These are phyloP conservation scores for Teleiodes luculella DNA, from an alignment of 2,888 invertebrate genomes.

Conservation along the genomic window DNA sequence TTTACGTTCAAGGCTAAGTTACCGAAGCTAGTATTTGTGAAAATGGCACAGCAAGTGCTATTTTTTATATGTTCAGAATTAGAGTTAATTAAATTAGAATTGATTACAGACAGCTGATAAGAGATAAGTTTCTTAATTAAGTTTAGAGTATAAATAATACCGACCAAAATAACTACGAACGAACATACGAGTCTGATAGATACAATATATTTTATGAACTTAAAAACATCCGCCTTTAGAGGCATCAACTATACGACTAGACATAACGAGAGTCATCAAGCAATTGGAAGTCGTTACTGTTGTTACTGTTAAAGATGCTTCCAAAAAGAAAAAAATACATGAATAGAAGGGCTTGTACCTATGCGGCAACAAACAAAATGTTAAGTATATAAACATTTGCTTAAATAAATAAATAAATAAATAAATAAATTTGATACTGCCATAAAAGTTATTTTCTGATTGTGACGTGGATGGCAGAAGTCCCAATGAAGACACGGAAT, in stretches of 20 bases:
- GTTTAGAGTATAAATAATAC: constrained; percentile 33
- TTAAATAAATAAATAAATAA: too few relatives aligned
- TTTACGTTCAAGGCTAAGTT: constrained; percentile 64
- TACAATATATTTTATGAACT: constrained; percentile 15
- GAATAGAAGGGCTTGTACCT: constrained; percentile 31
- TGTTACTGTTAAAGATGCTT: constrained; percentile 46
- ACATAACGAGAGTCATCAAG: constrained; percentile 48
- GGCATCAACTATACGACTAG: constrained; percentile 42
- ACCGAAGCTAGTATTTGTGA: constrained; percentile 28
- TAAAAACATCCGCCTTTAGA: constrained; percentile 33
- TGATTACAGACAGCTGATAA: constrained; percentile 5
- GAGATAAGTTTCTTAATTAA: constrained; percentile 3
- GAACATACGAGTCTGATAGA: too few relatives aligned
- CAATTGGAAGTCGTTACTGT: constrained; percentile 36
- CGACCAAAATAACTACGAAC: too few relatives aligned
- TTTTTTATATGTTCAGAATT: constrained; percentile 8
- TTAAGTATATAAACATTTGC: too few relatives aligned
- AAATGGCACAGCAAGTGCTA: constrained; percentile 8
- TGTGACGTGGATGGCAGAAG: constrained; percentile 2
- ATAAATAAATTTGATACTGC: too few relatives aligned
- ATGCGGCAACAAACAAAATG: too few relatives aligned
- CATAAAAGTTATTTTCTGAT: neutral
- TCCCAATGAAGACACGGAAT: constrained; percentile 4
- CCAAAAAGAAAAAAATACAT: constrained; percentile 29
- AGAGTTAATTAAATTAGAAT: constrained; percentile 19